A percentile compares a stretch with the other conserved stretches of the same genome.
These are phyloP conservation scores for Panagrolaimus sp. DNA, from an alignment of 1,140 invertebrate genomes.

Conservation along the genomic window DNA sequence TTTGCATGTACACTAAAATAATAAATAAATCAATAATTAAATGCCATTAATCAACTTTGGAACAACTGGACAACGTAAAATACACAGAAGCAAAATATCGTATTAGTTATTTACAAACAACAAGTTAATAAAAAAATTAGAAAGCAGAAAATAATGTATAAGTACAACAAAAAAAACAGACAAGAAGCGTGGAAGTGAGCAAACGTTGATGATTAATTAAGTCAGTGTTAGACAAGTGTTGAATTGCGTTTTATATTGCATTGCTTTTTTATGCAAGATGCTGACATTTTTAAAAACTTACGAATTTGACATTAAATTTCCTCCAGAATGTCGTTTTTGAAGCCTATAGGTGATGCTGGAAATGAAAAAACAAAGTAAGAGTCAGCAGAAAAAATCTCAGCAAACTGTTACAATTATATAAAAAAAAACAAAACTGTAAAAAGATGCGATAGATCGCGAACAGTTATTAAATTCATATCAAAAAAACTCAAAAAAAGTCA, in stretches of 20 bases:
- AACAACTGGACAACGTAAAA: not conserved
- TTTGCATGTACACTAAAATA: constrained; percentile 8
- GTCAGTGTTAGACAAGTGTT: not conserved
- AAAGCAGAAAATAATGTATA: not conserved
- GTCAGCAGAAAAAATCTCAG: constrained; percentile 2
- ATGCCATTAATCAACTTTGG: not conserved
- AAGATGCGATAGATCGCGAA: not conserved
- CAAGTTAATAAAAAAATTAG: not conserved
- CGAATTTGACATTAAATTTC: constrained; percentile 23
- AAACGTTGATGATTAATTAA: not conserved
- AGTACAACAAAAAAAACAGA: not conserved
- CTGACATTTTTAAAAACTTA: constrained; percentile 15
- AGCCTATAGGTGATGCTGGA: constrained; percentile 31
- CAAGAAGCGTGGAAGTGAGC: not conserved
- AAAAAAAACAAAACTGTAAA: constrained; percentile 17
- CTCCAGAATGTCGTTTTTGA: constrained; percentile 35
- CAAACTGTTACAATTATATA: constrained; percentile 11
- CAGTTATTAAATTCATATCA: constrained; percentile 15
- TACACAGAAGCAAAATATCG: not conserved
- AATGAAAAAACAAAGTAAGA: constrained; percentile 17
- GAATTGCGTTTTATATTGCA: not conserved
- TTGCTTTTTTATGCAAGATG: not conserved
- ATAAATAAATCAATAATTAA: not conserved
- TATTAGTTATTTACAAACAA: not conserved
- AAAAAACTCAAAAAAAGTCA: constrained; percentile 10